Evolutionary conservation across 2,113 vertebrate species (phyloP), one percentile per base, ranked within the genome.

Genomic region (Apistogramma diplotaenia): DNA sequence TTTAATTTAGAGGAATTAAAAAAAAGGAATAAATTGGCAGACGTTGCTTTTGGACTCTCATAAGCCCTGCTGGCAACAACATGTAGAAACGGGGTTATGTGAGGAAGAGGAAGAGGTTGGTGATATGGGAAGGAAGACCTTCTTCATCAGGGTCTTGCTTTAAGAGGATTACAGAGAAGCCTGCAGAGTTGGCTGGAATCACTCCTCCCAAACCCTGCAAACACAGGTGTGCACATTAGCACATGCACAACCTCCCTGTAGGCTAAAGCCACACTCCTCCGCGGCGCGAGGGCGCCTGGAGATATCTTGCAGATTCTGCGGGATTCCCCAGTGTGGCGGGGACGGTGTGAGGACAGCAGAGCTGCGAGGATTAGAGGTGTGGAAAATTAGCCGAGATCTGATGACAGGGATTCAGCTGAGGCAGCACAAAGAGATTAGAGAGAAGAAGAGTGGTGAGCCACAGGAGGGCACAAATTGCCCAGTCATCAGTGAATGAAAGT

Each of bases 151-250:
- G 86, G 83, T 86, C 83, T 79, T 21, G 55, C 16, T 2, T 59
- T 93, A 89, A 92, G 91, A 94, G 87, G 92, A 95, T 93, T 93
- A 93, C 71, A 72, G 49, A 71, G 81, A n/a, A 73, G 85, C 87
- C 89, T 82, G 83, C 71, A 82, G 89, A 91, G 82, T 71, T 88
- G 85, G 87, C 84, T 81, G 83, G 71, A 90, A 77, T 74, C 61
- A 37, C 72, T 75, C 46, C 78, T 80, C 51, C n/a, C 76, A 21
- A 85, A 72, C 67, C 18, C 78, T 23, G 56, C 71, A 58, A 55
- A 73, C 65, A 76, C 56, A 70, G 51, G 59, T 60, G 61, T 62
- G 57, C 74, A 62, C 37, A 70, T 70, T 70, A 70, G 57, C 78
- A 78, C 60, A 62, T 19, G 51, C 56, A 82, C 23, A 70, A 49